Base-by-base conservation (phyloP, 2,113 vertebrate genomes). In the Geococcyx californianus region DNA sequence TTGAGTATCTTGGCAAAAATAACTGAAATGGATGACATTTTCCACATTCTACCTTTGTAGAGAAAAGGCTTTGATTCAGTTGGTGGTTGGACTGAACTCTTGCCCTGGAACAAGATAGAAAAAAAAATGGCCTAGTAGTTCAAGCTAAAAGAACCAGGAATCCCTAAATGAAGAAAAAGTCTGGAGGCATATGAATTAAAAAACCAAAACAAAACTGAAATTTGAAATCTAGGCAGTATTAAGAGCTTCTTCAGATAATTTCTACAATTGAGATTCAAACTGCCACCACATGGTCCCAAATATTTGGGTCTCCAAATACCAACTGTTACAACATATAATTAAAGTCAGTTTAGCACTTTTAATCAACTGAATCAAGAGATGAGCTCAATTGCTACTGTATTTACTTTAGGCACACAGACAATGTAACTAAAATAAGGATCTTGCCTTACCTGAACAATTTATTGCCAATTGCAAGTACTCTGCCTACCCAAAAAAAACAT, bases 251-350 rank as follows among this genome's bases (percentile, higher is more conserved):
- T 45, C 73, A 88, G 51, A 88, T 93, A 7, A 55, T 72, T 74
- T 91, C 75, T 82, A 91, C 84, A 90, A 70, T 63, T 72, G 63
- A 77, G 74, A 83, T 63, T 90, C 84, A 78, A 96, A 93, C n/a
- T 90, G 60, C 76, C n/a, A 83, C 79, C 85, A 94, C 87, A 94
- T 78, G 82, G 85, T 88, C 79, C 87, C 79, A 97, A 95, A 96
- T 80, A 96, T 93, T 94, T 86, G 92, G 87, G 60, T 88, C 72
- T 96, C 68, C 78, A 95, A 95, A 93, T 88, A 95, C 78, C 87
- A 94, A 91, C 90, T 91, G 87, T 95, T 94, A 88, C 67, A 86
- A 81, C 42, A 56, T 64, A 55, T 84, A 93, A 95, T 95, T 96
- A 84, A 95, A 88, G n/a, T 86, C 51, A 88, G 28, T 90, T 93